Conservation (phyloP, 2,113 vertebrate species). For the Bostrychus sinensis region DNA sequence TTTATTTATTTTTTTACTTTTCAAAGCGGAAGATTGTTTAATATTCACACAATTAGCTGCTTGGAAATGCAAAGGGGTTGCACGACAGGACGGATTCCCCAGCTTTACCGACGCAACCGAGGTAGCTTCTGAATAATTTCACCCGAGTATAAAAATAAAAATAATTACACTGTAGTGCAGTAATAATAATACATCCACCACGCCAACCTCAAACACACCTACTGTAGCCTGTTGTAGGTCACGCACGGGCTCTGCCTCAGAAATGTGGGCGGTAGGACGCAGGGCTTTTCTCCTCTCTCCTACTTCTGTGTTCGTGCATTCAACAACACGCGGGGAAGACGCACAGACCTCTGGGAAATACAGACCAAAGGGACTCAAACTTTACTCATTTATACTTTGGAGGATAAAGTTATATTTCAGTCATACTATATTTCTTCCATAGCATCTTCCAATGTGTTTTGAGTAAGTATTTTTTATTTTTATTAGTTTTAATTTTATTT, state of each 20-base stretch:
- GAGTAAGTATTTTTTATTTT: neutral
- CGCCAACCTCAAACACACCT: constrained; percentile 41
- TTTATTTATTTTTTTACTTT: too few relatives aligned
- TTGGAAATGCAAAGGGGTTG: too few relatives aligned
- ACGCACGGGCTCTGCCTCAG: constrained; percentile 7
- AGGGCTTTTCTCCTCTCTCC: constrained; percentile 25
- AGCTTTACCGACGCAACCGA: neutral
- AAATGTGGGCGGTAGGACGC: constrained; percentile 19
- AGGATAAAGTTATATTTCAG: neutral
- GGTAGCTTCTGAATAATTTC: neutral
- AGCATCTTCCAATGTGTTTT: too few relatives aligned
- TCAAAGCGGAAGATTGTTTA: too few relatives aligned
- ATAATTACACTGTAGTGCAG: constrained; percentile 21
- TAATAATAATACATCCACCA: constrained; percentile 20
- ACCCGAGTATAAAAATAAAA: too few relatives aligned
- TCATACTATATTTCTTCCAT: too few relatives aligned
- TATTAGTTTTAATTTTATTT: neutral
- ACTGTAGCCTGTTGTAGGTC: neutral
- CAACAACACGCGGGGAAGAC: constrained; percentile 1
- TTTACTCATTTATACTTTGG: neutral
- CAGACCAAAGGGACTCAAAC: neutral
- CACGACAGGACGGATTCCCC: too few relatives aligned
- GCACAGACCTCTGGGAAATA: constrained; percentile 8
- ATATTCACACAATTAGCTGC: too few relatives aligned
- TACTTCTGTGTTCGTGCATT: constrained; percentile 10